Percentiles rank a stretch among this genome's conserved stretches.
These are phyloP conservation scores for Eupithecia tripunctaria DNA, from an alignment of 2,888 invertebrate species.

Conservation along the genomic window DNA sequence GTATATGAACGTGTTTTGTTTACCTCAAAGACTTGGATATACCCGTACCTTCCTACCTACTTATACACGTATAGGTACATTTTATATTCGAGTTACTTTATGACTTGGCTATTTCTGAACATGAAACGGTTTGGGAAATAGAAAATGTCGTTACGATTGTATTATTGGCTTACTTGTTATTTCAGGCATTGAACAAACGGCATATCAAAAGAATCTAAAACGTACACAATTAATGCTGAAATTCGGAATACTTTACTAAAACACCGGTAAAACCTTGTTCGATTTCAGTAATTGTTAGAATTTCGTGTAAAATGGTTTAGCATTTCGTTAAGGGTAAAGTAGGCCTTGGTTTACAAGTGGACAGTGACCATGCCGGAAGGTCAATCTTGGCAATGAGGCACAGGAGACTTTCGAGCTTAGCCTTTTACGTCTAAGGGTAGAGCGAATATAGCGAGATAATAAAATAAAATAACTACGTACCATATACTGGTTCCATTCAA, in stretches of 20 bases:
- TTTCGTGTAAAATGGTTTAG: too few relatives aligned
- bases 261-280: constrained; percentile 1
- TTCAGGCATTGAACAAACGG: constrained; percentile 5
- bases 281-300: constrained; percentile 16
- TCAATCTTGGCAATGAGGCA: constrained; percentile 19
- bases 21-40: not conserved
- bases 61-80: not conserved
- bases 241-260: not conserved
- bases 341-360: constrained; percentile 15
- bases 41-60: too few relatives aligned
- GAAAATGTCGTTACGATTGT: not conserved
- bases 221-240: not conserved
- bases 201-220: not conserved
- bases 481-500: not conserved
- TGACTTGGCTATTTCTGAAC: not conserved
- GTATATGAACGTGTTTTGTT: not conserved
- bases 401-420: constrained; percentile 26
- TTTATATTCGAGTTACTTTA: not conserved
- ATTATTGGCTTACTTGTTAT: not conserved
- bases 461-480: not conserved
- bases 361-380: constrained; percentile 20
- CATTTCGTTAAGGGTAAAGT: too few relatives aligned
- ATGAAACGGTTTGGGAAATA: not conserved
- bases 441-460: too few relatives aligned
- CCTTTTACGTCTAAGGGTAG: constrained; percentile 12